Conservation (phyloP, 2,797 vertebrate species). For the Semotilus atromaculatus region DNA sequence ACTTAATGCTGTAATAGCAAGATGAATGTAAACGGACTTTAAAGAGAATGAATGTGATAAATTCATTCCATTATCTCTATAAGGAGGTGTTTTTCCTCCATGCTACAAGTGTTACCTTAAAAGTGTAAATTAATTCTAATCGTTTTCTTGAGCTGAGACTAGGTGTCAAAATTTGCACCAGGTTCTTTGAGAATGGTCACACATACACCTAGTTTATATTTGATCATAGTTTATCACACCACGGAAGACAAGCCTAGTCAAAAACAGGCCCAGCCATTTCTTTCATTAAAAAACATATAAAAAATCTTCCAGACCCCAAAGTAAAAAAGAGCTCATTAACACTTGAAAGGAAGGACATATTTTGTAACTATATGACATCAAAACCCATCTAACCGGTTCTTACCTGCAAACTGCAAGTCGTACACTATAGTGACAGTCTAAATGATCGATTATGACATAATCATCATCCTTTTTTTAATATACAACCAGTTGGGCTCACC, state of each 20-base stretch:
- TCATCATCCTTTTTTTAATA: neutral
- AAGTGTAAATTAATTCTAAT: neutral
- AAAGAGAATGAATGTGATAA: neutral
- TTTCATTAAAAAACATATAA: neutral
- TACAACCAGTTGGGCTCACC: neutral
- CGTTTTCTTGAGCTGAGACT: neutral
- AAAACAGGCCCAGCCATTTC: neutral
- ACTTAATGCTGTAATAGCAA: slow-evolving; percentile 1
- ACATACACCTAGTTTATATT: neutral
- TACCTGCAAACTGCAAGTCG: neutral
- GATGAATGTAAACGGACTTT: neutral
- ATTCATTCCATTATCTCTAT: neutral
- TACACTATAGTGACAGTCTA: neutral
- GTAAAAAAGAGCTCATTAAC: neutral
- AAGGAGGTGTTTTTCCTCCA: neutral
- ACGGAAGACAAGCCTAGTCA: neutral
- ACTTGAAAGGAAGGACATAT: neutral
- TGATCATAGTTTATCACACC: neutral
- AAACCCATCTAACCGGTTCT: neutral
- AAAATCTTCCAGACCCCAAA: neutral
- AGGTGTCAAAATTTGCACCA: neutral
- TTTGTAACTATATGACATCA: neutral
- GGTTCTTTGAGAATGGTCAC: neutral
- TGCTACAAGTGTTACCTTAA: neutral
- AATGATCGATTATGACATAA: neutral